Evolutionary conservation across 2,888 invertebrate genomes (phyloP).

Genomic region (Lasioglossum zephyrum): DNA sequence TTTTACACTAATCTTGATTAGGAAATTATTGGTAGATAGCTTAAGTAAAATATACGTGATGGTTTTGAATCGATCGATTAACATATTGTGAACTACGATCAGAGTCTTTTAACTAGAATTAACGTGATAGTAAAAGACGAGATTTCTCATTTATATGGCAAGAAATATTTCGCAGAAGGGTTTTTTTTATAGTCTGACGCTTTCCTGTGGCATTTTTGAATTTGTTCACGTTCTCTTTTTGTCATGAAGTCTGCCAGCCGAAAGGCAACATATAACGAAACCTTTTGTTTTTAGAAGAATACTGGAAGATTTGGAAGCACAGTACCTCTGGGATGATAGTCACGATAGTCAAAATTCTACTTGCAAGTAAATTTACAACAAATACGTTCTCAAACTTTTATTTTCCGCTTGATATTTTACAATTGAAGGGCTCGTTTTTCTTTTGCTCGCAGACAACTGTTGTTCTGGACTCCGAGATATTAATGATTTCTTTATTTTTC

Average conservation of each 20-base stretch:
- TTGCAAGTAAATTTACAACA: slow-evolving; percentile 55
- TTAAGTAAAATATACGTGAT: not conserved
- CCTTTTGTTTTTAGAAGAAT: slow-evolving; percentile 67
- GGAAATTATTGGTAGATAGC: slow-evolving; percentile 17
- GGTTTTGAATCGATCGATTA: slow-evolving; percentile 24
- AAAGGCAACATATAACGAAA: slow-evolving; percentile 32
- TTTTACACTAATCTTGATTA: slow-evolving; percentile 23
- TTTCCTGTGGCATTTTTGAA: slow-evolving; percentile 43
- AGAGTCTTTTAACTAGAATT: not conserved
- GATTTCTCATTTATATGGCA: slow-evolving; percentile 55
- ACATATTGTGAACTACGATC: not conserved
- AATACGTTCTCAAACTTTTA: slow-evolving; percentile 37
- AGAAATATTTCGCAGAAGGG: not conserved
- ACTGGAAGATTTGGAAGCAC: slow-evolving; percentile 61
- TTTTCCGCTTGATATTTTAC: slow-evolving; percentile 19
- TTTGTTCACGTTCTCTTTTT: not conserved
- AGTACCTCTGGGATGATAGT: slow-evolving; percentile 52
- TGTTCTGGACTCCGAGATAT: not conserved
- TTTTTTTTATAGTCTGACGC: not conserved
- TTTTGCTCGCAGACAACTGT: slow-evolving; percentile 14
- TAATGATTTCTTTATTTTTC: slow-evolving; percentile 49
- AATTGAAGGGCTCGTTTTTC: not conserved
- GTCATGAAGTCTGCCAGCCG: not conserved
- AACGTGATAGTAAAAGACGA: not conserved
- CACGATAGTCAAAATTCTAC: slow-evolving; percentile 51